Evolutionary conservation across 2,797 vertebrate species (phyloP).

Genomic region (Lindbergichthys nudifrons): DNA sequence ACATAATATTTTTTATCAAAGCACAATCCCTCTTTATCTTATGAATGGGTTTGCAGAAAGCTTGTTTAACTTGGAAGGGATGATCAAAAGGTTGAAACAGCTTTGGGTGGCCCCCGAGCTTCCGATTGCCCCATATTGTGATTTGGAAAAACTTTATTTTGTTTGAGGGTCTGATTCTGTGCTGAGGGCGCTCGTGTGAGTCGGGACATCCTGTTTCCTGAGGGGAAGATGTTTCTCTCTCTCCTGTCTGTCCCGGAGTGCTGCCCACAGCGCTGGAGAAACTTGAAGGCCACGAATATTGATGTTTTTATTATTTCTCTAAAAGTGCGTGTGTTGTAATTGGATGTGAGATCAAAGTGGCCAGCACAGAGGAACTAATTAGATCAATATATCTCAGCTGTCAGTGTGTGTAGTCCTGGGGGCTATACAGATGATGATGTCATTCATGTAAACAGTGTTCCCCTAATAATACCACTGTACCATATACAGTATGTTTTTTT

Average conservation of each 20-base stretch:
- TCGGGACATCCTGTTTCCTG: constrained; percentile 81
- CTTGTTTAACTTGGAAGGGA: constrained; percentile 67
- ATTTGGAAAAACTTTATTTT: constrained; percentile 69
- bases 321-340: constrained; percentile 47
- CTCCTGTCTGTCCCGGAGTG: constrained; percentile 48
- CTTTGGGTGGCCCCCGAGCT: constrained; percentile 69
- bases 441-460: background rate
- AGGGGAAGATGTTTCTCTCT: constrained; percentile 60
- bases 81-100: constrained; percentile 70
- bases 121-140: constrained; percentile 69
- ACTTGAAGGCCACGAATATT: constrained; percentile 65
- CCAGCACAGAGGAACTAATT: constrained; percentile 44
- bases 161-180: constrained; percentile 52
- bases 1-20: constrained; percentile 46
- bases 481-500: background rate
- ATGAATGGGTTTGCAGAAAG: constrained; percentile 45
- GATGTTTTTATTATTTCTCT: constrained; percentile 51
- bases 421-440: constrained; percentile 25
- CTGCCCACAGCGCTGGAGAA: constrained; percentile 63
- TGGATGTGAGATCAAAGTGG: constrained; percentile 67
- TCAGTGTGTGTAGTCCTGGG: constrained; percentile 22
- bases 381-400: constrained; percentile 27
- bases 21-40: constrained; percentile 29
- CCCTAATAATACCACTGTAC: background rate
- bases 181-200: constrained; percentile 54